Evolutionary conservation across 2,797 vertebrate genomes (phyloP).

Genomic region (Todus mexicanus): DNA sequence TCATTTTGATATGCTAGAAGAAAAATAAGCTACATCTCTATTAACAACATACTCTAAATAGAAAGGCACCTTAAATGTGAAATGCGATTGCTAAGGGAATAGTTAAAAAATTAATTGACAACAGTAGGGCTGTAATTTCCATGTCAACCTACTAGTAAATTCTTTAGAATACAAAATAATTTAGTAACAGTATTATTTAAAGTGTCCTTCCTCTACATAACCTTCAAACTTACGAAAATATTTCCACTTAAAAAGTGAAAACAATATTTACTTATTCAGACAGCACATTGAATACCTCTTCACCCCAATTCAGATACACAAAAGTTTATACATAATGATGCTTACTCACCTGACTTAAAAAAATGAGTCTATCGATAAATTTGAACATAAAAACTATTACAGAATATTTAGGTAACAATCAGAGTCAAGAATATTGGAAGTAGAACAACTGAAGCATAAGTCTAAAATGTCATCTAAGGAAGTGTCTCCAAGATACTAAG

Average conservation of each 20-base stretch:
- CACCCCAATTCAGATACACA: neutral
- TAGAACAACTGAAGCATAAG: neutral
- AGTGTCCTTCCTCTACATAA: neutral
- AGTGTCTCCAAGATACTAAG: neutral
- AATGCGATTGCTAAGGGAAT: neutral
- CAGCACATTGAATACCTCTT: neutral
- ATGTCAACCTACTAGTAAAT: neutral
- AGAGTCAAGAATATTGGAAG: neutral
- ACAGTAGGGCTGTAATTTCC: neutral
- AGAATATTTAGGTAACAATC: slow-evolving; percentile 3
- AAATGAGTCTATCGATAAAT: neutral
- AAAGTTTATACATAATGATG: neutral
- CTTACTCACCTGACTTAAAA: slow-evolving; percentile 6
- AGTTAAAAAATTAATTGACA: neutral
- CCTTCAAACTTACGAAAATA: neutral
- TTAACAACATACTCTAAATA: neutral
- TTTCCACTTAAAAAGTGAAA: neutral
- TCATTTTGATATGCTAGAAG: neutral
- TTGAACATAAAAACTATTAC: slow-evolving; percentile 9
- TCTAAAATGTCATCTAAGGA: neutral
- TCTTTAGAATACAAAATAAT: neutral
- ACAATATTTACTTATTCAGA: neutral
- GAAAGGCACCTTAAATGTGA: neutral
- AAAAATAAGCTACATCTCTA: neutral
- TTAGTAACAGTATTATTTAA: neutral